Evolutionary conservation across 2,797 vertebrate species (phyloP), one percentile per base, ranked within the genome.

Genomic region (Rhinogobio ventralis): DNA sequence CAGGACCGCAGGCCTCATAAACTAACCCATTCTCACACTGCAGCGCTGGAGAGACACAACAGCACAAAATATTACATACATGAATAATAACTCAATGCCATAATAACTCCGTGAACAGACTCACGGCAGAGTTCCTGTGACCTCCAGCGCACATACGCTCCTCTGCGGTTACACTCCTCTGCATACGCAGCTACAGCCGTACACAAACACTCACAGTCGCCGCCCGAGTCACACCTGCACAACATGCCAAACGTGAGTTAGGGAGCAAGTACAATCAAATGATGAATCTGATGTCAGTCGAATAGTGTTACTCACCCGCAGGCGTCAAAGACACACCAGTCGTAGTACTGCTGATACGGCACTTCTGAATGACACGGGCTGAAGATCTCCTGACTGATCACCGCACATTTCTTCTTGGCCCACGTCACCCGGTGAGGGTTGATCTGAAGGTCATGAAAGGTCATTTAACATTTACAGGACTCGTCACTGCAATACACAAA

Each of bases 151-250:
- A 97, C 79, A 2, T 94, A 95, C 10, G 95, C 51, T 7, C 97
- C 95, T 0, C 87, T 91, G 15, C 91, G 93, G 90, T 95, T 94
- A 64, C 97, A 98, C 88, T 97, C 96, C 20, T 97, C 96, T 0
- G 96, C 95, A 0, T 97, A 99, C 55, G 96, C 87, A 46, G 98
- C 96, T 0, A 98, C 93, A 84, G 97, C 97, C 0, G 96, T 97
- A 88, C 98, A 99, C 66, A 99, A 94, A 89, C 97, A 98, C 91
- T 97, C 97, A 49, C 97, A 98, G 94, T 99, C 97, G 0, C 97
- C 97, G 0, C 97, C 97, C 0, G 96, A 95, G 90, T 99, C 97
- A 60, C 97, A 97, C 39, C 98, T 99, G 87, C 69, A 89, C 81
- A 17, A 85, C 20, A 91, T 11, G 79, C 1, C 15, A 5, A 7